Base-by-base conservation (phyloP, 2,113 vertebrate species). In the Scomber scombrus region DNA sequence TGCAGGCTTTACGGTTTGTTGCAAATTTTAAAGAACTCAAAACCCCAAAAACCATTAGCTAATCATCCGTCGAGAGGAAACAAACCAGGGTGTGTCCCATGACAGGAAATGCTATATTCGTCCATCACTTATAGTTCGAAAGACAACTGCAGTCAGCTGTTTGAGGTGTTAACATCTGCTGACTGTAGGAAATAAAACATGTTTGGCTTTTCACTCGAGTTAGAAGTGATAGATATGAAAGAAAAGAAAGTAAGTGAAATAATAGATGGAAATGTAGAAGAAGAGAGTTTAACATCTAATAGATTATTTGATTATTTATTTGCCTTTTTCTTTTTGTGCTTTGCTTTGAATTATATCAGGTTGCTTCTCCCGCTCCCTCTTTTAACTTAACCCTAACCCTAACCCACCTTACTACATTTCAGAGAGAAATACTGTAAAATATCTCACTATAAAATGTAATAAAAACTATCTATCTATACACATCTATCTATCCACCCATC, bases 81-180 rank as follows among this genome's bases (percentile, higher is more conserved):
- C 63, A 46, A 26, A 34, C n/a, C 26, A 69, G 68, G 68, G 72
- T 61, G 68, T 64, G 56, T 73, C 71, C 62, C 67, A 45, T 80
- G 72, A 80, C 82, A 78, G 84, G 87, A 86, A 78, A 55, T 14
- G 61, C 40, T 21, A 16, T 12, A 21, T 58, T 15, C 49, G 62
- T 66, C 55, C 60, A 66, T 40, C 67, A 63, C 16, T 29, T 34
- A 16, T 74, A 75, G 49, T 50, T 11, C 5, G 31, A n/a, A 13
- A 61, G 43, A 58, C 3, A 65, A 19, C 50, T 50, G 13, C 21
- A 26, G 63, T 78, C 73, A 75, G 40, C 66, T 64, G 71, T 23
- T 11, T 34, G 29, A 10, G 46, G 13, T 78, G 76, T 85, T 77
- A 54, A 62, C 29, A 61, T 29, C 5, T 47, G 0, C 29, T 31